Conservation (phyloP, 1,140 invertebrate species). For the Leptinotarsa texana region DNA sequence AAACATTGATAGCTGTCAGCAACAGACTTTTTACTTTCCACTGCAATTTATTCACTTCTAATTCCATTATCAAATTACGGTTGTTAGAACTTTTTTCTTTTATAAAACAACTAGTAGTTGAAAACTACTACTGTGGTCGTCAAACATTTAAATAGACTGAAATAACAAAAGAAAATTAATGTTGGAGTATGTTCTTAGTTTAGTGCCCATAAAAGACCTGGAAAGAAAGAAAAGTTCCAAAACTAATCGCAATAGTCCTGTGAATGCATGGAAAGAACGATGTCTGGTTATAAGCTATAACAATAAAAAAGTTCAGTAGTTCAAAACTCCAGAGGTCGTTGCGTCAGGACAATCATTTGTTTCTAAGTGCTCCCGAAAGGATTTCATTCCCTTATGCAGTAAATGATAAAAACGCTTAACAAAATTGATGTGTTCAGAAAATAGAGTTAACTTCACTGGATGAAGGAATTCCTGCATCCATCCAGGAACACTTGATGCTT, state of each 20-base stretch:
- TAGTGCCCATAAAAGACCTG: background rate
- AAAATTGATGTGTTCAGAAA: too few species aligned
- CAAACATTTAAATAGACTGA: too few species aligned
- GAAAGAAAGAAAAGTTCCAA: background rate
- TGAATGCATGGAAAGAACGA: background rate
- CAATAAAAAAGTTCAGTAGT: conserved; percentile 43
- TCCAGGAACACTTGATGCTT: too few species aligned
- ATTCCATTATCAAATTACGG: too few species aligned
- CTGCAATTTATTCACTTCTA: too few species aligned
- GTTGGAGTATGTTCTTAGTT: background rate
- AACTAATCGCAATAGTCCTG: background rate
- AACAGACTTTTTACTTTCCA: too few species aligned
- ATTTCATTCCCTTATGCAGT: background rate
- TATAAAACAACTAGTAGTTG: too few species aligned
- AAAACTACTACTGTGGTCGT: too few species aligned
- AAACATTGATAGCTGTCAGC: too few species aligned
- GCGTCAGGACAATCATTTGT: background rate
- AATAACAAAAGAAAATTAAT: background rate
- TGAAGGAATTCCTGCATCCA: too few species aligned
- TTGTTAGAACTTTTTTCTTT: too few species aligned
- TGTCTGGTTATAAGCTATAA: conserved; percentile 28
- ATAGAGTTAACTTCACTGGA: too few species aligned
- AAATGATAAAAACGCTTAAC: background rate
- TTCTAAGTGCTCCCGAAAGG: background rate
- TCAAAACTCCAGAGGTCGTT: conserved; percentile 33